Base-by-base conservation (phyloP, 2,888 invertebrate species). In the Palloptera scutellata region DNA sequence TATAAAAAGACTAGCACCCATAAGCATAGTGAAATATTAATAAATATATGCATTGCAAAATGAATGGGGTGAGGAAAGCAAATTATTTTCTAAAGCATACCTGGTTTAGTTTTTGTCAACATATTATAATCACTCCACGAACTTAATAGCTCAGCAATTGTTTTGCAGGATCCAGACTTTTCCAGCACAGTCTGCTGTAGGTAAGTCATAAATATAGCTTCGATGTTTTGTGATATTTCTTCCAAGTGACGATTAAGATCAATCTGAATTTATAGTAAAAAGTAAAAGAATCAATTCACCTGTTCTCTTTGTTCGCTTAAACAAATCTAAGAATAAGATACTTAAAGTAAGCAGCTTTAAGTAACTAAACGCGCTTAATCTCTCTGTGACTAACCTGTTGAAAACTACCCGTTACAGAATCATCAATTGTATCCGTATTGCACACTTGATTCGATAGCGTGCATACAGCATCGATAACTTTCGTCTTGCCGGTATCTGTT, bases 391-490 rank as follows among this genome's bases (percentile, higher is more conserved):
- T 72, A 61, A 88, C 87, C 91, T 99, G 99, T 87, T 99, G 99
- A 85, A 98, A 99, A 71, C 97, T 96, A 61, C 99, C 99, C 3
- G 85, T 86, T 0, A 85, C 84, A 0, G 85, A 85, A 71, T 85
- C 85, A 66, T 85, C 85, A 57, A 85, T 85, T 8, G 79, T 83
- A 63, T 85, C 85, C 48, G 81, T 79, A 58, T 83, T 78, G 57
- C 82, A 84, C 5, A 76, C 67, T 20, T 78, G 79, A 74, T 85
- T 85, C 3, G 81, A 80, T 0, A 85, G 73, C 5, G 76, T 76
- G 59, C 86, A 85, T 13, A 85, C 72, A 0, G 80, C 72, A 72
- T 85, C 81, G 5, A 85, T 79, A 0, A 83, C 64, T 74, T 85
- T 85, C 1, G 86, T 86, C 73, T 85, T 85, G 15, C 86, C 86